phyloP scores from a whole-genome alignment of 2,888 invertebrate species.

The Apamea crenata region DNA sequence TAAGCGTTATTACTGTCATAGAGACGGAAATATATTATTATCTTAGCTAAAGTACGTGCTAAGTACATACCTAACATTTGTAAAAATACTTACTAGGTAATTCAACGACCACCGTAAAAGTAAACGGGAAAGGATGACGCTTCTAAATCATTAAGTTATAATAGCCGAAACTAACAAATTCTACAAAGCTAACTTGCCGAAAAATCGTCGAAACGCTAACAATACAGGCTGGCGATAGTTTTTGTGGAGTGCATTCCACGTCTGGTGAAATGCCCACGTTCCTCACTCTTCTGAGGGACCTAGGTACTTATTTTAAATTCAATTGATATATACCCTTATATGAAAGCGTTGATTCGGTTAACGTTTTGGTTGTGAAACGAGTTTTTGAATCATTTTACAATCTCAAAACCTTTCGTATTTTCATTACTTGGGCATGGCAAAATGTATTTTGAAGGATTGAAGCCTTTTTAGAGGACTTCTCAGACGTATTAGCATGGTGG shows the following conservation, averaged over 20 bases:
- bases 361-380: not conserved
- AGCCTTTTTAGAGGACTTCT: not conserved
- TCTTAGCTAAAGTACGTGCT: not conserved
- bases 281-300: conserved; percentile 33
- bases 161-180: not conserved
- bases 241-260: conserved; percentile 57
- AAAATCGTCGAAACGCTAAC: conserved; percentile 28
- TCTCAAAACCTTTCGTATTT: not conserved
- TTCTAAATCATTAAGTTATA: not conserved
- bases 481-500: not conserved
- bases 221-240: conserved; percentile 39
- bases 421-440: not conserved
- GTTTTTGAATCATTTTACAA: not conserved
- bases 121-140: not conserved
- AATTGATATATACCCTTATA: conserved; percentile 50
- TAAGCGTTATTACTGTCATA: not conserved
- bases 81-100: not conserved
- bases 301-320: conserved; percentile 59
- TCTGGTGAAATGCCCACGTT: conserved; percentile 49
- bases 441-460: not conserved
- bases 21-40: not conserved
- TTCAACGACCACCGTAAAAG: not conserved
- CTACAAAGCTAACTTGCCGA: conserved; percentile 8
- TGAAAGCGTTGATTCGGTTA: conserved; percentile 20
- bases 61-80: not conserved